Evolutionary conservation across 1,140 invertebrate genomes (phyloP).

Genomic region (honey bee (Apis mellifera)): Amel_HAv3.1 CM009938.2:1631001-1631500

Average conservation of each 20-base stretch:
- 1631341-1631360: slow-evolving; percentile 35
- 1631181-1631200: too few species aligned
- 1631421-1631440: slow-evolving; percentile 12
- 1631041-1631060: background rate
- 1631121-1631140: background rate
- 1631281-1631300: background rate
- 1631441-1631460: background rate
- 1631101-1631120: background rate
- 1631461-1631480: slow-evolving; percentile 21
- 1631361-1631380: background rate
- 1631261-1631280: background rate
- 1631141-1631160: background rate
- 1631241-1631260: background rate
- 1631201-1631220: background rate
- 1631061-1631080: background rate
- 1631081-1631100: background rate
- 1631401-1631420: background rate
- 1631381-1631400: background rate
- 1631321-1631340: slow-evolving; percentile 14
- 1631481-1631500: background rate
- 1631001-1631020: background rate
- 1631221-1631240: too few species aligned
- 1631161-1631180: too few species aligned
- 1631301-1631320: background rate
- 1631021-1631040: slow-evolving; percentile 1